phyloP scores from a whole-genome alignment of 1,140 invertebrate species.

The Pseudomyrmex pallidus region DNA sequence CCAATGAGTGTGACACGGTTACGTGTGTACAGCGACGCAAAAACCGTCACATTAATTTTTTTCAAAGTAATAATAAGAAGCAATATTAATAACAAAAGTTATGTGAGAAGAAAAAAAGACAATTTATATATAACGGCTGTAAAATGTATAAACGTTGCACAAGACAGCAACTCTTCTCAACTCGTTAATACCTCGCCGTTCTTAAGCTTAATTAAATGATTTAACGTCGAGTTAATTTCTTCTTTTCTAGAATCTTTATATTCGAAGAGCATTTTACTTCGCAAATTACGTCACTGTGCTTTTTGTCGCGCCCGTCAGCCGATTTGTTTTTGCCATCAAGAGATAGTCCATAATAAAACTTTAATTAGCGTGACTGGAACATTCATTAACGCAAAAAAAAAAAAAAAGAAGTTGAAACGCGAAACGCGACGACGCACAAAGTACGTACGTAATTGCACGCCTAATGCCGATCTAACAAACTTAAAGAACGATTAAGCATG shows the following conservation, averaged over 20 bases:
- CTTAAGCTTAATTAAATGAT: slow-evolving; percentile 51
- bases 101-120: slow-evolving; percentile 4
- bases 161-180: slow-evolving; percentile 8
- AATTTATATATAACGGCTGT: background rate
- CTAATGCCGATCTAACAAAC: slow-evolving; percentile 83
- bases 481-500: slow-evolving; percentile 76
- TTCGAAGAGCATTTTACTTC: slow-evolving; percentile 20
- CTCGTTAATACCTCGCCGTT: slow-evolving; percentile 26
- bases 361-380: slow-evolving; percentile 46
- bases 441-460: slow-evolving; percentile 70
- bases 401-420: slow-evolving; percentile 18
- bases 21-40: background rate
- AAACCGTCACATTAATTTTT: slow-evolving; percentile 16
- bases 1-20: background rate
- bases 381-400: slow-evolving; percentile 59
- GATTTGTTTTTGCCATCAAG: slow-evolving; percentile 33
- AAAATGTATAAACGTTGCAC: slow-evolving; percentile 41
- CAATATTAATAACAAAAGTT: background rate
- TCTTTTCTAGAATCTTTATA: slow-evolving; percentile 14
- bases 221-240: slow-evolving; percentile 8
- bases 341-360: slow-evolving; percentile 34
- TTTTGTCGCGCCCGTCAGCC: slow-evolving; percentile 12
- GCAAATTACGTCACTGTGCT: slow-evolving; percentile 17
- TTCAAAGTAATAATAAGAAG: slow-evolving; percentile 7
- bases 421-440: slow-evolving; percentile 71